Base-by-base conservation (phyloP, 2,113 vertebrate species). In the Plotosus lineatus region DNA sequence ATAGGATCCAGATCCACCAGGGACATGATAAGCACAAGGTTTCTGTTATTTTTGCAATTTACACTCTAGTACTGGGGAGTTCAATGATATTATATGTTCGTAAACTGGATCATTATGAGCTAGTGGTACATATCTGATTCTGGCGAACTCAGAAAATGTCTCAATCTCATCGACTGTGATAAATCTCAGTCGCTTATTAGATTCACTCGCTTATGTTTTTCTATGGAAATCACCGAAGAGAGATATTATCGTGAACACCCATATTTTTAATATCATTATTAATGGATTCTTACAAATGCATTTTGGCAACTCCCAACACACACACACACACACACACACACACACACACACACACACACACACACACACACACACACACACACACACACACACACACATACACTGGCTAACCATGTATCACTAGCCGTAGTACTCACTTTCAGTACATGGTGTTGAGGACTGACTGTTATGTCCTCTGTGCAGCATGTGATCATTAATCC, bases 301-400 rank as follows among this genome's bases (percentile, higher is more conserved):
- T n/a, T 12, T 5, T 23, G 1, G 2, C 26, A 31, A 12, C 3
- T 19, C 10, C 17, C 36, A 3, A 3, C 31, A 63, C 1, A 46
- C 42, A 44, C 42, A 44, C 44, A 46, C 7, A 23, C 5, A 5
- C 44, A 46, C 44, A 46, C 44, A 46, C 44, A 46, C 44, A 46
- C 44, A 46, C 44, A 21, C 9, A 65, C 61, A 38, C 61, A 36
- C 58, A 63, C 31, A 63, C 60, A 63, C 31, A 60, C 26, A 17
- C 28, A 51, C 4, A 36, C 4, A 51, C 19, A 48, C 40, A 40
- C 44, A 68, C 71, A 69, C 73, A 77, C n/a, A n/a, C n/a, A n/a
- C n/a, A n/a, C n/a, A 53, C 44, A 68, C 68, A 69, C 75, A 78
- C 63, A 72, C 68, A 78, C 75, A 78, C 63, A 72, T 56, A 78